Evolutionary conservation across 2,113 vertebrate genomes (phyloP).

Genomic region (Hydrochoerus hydrochaeris): DNA sequence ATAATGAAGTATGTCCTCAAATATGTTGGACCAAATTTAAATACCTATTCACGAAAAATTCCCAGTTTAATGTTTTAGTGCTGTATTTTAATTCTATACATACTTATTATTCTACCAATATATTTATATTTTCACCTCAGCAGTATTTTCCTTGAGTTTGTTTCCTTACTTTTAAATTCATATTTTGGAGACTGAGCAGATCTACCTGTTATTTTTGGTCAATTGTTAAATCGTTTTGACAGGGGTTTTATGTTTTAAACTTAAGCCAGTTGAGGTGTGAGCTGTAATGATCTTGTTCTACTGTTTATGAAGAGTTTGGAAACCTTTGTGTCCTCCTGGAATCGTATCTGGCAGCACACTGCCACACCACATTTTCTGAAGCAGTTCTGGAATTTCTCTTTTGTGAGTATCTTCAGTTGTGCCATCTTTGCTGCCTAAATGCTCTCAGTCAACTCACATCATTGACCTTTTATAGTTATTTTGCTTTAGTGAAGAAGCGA

Average conservation of each 20-base stretch:
- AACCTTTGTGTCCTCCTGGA: not conserved
- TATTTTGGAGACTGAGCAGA: not conserved
- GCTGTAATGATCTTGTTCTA: not conserved
- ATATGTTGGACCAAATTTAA: not conserved
- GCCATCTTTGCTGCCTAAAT: not conserved
- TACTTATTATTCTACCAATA: not conserved
- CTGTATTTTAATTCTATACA: not conserved
- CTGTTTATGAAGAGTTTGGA: not conserved
- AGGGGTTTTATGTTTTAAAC: not conserved
- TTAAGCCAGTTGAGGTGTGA: not conserved
- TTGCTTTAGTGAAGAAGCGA: not conserved
- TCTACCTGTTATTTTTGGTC: not conserved
- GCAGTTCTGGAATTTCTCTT: not conserved
- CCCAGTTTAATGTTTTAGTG: not conserved
- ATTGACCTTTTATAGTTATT: not conserved
- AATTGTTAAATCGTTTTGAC: not conserved
- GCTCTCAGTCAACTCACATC: not conserved
- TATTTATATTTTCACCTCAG: not conserved
- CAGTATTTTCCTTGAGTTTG: not conserved
- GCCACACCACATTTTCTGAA: not conserved
- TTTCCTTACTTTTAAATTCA: not conserved
- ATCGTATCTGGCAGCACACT: not conserved
- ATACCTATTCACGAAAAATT: not conserved
- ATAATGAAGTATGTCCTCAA: not conserved
- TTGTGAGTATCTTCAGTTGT: not conserved